A percentile compares a stretch with the other conserved stretches of the same genome.
Conservation (phyloP, 2,797 vertebrate genomes). For the Danio albolineatus region DNA sequence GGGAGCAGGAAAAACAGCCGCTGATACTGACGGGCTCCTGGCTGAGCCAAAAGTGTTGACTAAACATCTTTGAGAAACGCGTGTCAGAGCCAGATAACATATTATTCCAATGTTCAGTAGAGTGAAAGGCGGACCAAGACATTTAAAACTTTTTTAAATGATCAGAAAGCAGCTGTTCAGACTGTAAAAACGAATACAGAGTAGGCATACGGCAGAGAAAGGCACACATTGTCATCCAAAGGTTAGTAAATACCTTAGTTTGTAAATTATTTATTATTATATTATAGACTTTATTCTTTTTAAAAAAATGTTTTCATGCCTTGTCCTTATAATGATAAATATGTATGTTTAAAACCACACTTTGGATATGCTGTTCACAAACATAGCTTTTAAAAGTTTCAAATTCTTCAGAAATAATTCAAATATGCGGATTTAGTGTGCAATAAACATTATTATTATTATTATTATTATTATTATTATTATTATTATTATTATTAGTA, state of each 20-base stretch:
- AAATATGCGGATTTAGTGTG: not conserved
- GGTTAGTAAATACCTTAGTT: not conserved
- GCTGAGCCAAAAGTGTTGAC: constrained; percentile 28
- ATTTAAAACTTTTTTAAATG: constrained; percentile 6
- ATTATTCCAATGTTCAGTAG: constrained; percentile 6
- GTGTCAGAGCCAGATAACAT: constrained; percentile 27
- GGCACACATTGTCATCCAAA: not conserved
- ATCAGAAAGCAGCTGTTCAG: not conserved
- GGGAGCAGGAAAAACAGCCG: not conserved
- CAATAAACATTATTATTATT: not conserved
- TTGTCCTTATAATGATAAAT: not conserved
- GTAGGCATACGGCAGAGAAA: not conserved
- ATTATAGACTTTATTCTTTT: not conserved
- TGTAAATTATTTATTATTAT: not conserved
- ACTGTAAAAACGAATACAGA: not conserved
- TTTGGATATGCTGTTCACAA: not conserved
- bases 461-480: too few species aligned
- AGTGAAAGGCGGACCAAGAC: not conserved
- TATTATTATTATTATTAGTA: too few species aligned
- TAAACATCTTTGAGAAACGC: constrained; percentile 18
- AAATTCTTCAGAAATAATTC: not conserved
- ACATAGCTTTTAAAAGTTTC: not conserved
- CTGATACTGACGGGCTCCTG: constrained; percentile 4
- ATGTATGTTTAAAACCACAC: not conserved
- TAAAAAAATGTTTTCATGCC: not conserved